These are phyloP conservation scores for Timema podura DNA, from an alignment of 2,888 invertebrate species.

Conservation along the genomic window DNA sequence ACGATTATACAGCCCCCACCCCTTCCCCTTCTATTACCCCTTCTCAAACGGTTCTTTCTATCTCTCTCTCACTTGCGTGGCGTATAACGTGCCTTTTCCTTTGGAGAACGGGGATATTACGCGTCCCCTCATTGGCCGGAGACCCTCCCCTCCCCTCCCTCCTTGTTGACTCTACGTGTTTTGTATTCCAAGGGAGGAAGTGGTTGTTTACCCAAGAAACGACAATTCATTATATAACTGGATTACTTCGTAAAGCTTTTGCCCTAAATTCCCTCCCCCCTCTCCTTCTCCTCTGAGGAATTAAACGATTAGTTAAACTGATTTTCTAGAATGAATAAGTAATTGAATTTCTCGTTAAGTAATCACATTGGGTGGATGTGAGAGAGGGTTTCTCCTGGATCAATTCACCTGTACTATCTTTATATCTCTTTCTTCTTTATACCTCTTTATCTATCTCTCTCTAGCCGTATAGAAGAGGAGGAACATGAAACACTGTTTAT, in stretches of 20 bases:
- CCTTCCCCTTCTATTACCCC: background rate
- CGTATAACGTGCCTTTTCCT: slow-evolving; percentile 11
- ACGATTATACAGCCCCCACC: background rate
- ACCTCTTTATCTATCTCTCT: too few species aligned
- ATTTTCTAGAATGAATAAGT: slow-evolving; percentile 49
- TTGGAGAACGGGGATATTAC: slow-evolving; percentile 17
- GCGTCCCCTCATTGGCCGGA: slow-evolving; percentile 19
- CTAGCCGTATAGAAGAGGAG: too few species aligned
- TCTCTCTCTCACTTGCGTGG: slow-evolving; percentile 1
- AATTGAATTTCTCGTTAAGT: slow-evolving; percentile 49
- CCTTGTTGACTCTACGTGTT: slow-evolving; percentile 29
- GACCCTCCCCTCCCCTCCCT: slow-evolving; percentile 2
- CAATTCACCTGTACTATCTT: too few species aligned
- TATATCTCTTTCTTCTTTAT: too few species aligned
- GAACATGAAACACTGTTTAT: too few species aligned
- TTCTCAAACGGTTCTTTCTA: slow-evolving; percentile 21
- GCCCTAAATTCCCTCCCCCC: too few species aligned
- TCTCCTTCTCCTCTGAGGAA: slow-evolving; percentile 38
- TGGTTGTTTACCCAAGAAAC: slow-evolving; percentile 47
- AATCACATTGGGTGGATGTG: slow-evolving; percentile 51
- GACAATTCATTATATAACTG: slow-evolving; percentile 49
- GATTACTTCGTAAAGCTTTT: slow-evolving; percentile 35
- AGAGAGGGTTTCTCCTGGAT: background rate
- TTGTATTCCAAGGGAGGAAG: slow-evolving; percentile 26
- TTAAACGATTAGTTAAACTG: slow-evolving; percentile 50